Evolutionary conservation across 2,113 vertebrate genomes (phyloP), one percentile per base, ranked within the genome.

Genomic region (Corythornis vintsioides): DNA sequence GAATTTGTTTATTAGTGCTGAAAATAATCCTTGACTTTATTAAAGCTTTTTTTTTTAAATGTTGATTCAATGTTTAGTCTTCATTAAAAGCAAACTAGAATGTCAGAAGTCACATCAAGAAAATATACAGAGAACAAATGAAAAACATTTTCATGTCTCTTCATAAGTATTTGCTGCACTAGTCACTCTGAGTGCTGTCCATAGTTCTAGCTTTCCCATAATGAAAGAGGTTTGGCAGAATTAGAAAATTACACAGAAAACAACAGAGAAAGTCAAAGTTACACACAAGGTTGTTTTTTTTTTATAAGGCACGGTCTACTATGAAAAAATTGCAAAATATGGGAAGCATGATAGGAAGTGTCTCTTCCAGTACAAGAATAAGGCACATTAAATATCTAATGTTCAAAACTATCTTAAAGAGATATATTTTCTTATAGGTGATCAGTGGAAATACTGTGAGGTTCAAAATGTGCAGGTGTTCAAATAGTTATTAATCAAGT

Each of bases 261-360:
- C 53, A 50, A 48, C 11, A 22, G 56, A 38, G 15, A 29, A 4
- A 38, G 60, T 29, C 4, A 35, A 75, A 70, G 6, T 45, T 52
- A 33, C 6, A 64, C 5, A 31, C 2, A 1, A 66, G 20, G 19
- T 16, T 3, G 0, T n/a, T 35, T 50, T 65, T 29, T 50, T 67
- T 28, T 2, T 63, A 11, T 6, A 66, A 74, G 9, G 29, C 64
- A 1, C 2, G 3, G 81, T 69, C 18, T 47, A 7, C 14, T 70
- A 8, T 55, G 28, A 31, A 55, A 67, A 28, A 42, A 35, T 7
- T 25, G 38, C 15, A 81, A 89, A 74, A 59, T 67, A 47, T 78
- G n/a, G 38, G 66, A 71, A 40, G 5, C 2, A 10, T 80, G 5
- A 15, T 19, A 45, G 7, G 3, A 17, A 80, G 40, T 48, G 9